Evolutionary conservation across 2,888 invertebrate genomes (phyloP), one percentile per base, ranked within the genome.

Genomic region (Ormyrus nitidulus): DNA sequence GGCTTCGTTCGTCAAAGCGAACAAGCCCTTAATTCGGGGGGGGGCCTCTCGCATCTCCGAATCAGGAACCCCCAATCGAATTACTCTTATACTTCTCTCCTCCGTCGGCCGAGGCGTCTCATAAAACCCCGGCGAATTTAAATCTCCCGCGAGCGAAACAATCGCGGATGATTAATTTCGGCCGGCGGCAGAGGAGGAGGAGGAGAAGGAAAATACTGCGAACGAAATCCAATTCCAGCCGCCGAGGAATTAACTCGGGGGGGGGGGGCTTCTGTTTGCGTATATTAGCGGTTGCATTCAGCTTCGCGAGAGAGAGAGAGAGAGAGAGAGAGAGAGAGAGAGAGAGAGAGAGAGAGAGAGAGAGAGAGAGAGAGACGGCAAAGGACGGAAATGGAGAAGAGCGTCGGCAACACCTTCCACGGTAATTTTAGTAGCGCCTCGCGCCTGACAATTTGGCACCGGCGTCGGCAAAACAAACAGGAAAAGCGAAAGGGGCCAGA

Each of bases 391-490:
- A 34, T 34, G 34, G 34, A 34, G 34, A 5, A 58, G 61, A 70
- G 75, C 58, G 34, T 34, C 34, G 71, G 73, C 69, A 59, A 85
- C 85, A 87, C 86, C 85, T 87, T 86, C 85, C 83, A 81, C 85
- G 86, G 86, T 89, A 89, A 89, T 88, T 89, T 89, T 89, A 89
- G 89, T 88, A 84, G 83, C 84, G 81, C 84, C 83, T 83, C 34
- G 34, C 34, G 34, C 84, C 83, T 84, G 87, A 86, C 87, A 86
- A 88, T 89, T 90, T 90, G 34, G 34, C 34, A 34, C 34, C 34
- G 34, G 34, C 34, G 34, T 2, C 34, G 34, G 34, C 34, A 34
- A 34, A 34, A 34, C 34, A 34, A 34, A 34, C 34, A 34, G 34
- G 34, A 34, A 34, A 34, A 34, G 34, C 34, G 34, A 34, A 34